Conservation (phyloP, 2,888 invertebrate species). For the Ceraclea dissimilis region DNA sequence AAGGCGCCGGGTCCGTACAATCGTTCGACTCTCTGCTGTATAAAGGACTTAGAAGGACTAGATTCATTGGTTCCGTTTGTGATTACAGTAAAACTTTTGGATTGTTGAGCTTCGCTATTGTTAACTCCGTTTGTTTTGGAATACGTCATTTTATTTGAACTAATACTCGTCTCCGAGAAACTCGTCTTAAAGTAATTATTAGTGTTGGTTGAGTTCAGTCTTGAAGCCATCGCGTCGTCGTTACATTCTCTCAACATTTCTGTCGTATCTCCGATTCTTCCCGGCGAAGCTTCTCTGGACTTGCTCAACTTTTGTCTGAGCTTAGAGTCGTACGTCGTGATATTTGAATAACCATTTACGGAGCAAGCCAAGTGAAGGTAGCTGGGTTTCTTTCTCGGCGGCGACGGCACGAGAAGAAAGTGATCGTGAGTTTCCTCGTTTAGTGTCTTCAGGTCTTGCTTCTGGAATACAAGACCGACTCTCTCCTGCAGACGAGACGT, state of each 20-base stretch:
- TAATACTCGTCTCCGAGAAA: conserved; percentile 44
- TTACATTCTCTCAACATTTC: conserved; percentile 43
- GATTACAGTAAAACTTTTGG: conserved; percentile 35
- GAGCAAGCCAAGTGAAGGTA: conserved; percentile 85
- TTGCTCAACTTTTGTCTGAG: conserved; percentile 65
- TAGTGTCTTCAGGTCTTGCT: conserved; percentile 30
- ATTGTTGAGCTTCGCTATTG: conserved; percentile 24
- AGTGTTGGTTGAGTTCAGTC: conserved; percentile 39
- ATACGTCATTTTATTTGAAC: conserved; percentile 29
- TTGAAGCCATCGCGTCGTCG: conserved; percentile 43
- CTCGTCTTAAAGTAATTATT: conserved; percentile 42
- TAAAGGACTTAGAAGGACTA: conserved; percentile 64
- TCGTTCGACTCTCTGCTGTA: conserved; percentile 82
- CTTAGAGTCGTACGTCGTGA: conserved; percentile 80
- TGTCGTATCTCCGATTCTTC: conserved; percentile 50
- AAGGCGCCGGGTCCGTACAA: conserved; percentile 82
- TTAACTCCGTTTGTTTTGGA: conserved; percentile 21
- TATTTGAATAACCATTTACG: conserved; percentile 82
- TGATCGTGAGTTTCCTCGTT: conserved; percentile 28
- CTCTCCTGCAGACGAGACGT: conserved; percentile 54
- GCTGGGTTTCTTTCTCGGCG: conserved; percentile 68
- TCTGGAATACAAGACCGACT: conserved; percentile 33
- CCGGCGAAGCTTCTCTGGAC: conserved; percentile 65
- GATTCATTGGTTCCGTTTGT: conserved; percentile 32
- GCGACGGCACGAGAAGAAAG: conserved; percentile 32